Base-by-base conservation (phyloP, 2,113 vertebrate genomes). In the Syngnathus floridae region DNA sequence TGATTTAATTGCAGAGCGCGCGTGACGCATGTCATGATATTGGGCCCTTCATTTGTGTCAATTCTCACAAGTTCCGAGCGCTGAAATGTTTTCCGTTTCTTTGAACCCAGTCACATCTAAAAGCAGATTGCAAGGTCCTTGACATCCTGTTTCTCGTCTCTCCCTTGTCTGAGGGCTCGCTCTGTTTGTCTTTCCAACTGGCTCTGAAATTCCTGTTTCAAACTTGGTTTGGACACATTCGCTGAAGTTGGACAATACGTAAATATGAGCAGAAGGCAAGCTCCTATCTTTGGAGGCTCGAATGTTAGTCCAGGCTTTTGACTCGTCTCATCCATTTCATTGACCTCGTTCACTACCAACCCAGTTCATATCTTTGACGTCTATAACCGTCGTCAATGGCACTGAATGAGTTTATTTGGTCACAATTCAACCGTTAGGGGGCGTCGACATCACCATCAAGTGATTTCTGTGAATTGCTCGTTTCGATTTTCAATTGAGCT, bases 251-350 rank as follows among this genome's bases (percentile, higher is more conserved):
- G 19, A 45, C 70, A 72, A 62, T 69, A 22, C 22, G 22, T 22
- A 22, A 64, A 67, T 68, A 41, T 56, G 66, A 49, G 58, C 55
- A 54, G 51, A 66, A 67, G 72, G 62, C 37, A 5, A 7, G 17
- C 19, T n/a, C 4, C n/a, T 51, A 7, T 31, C 26, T 31, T 31
- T 31, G 26, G 26, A 31, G 26, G 26, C 26, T 31, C 3, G 26
- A 31, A 31, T 31, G 26, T 31, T 31, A 31, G 26, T 31, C 26
- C 3, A 3, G 26, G 26, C 26, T 3, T 31, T 31, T 0, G 3
- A 31, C 81, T 70, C 45, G 26, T 82, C 81, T 84, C 82, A 71
- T 67, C 56, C 84, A 84, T 88, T 85, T 86, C 84, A 59, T 69
- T 80, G 68, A 80, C 81, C 70, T 31, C 26, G 3, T 31, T 31